Evolutionary conservation across 2,888 invertebrate genomes (phyloP), one percentile per base, ranked within the genome.

Genomic region (Lydus trimaculatus): DNA sequence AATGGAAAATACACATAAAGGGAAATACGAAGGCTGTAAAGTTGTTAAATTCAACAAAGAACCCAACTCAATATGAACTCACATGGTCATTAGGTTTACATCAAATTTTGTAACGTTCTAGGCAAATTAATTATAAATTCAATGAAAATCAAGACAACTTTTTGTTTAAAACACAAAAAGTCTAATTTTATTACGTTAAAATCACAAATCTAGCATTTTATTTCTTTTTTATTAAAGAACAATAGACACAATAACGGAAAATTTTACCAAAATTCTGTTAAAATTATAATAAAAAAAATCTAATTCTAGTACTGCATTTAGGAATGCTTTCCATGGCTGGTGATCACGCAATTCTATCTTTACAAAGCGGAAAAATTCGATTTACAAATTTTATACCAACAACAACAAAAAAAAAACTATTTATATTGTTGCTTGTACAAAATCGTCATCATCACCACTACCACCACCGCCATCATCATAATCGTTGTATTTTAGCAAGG

Each of bases 351-450:
- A 48, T 20, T 48, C 20, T 48, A 48, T 48, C 20, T 20, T 48
- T 48, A 48, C 20, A 48, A 48, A 48, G 20, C 48, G 48, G 48
- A 48, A 48, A 48, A 48, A 48, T 48, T 48, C 48, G 48, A 48
- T 48, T 48, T 48, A 48, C 8, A 20, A 36, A 15, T 36, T 36
- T 36, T 1, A 20, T 20, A 11, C 9, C 2, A 2, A 23, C 17
- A 48, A 48, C 8, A 20, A 48, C 9, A 20, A 48, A 48, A 17
- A 9, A 15, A 48, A 39, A 3, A 39, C 39, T 9, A 8, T 48
- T 36, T 2, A 15, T 36, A n/a, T n/a, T n/a, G n/a, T n/a, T n/a
- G 36, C 36, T 36, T 15, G 36, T 36, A 36, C 8, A 9, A 31
- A 31, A 31, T 31, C 1, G 9, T 31, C 31, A 31, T 36, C 36